Conservation (phyloP, 2,113 vertebrate genomes). For the Hypocryptadius cinnamomeus region DNA sequence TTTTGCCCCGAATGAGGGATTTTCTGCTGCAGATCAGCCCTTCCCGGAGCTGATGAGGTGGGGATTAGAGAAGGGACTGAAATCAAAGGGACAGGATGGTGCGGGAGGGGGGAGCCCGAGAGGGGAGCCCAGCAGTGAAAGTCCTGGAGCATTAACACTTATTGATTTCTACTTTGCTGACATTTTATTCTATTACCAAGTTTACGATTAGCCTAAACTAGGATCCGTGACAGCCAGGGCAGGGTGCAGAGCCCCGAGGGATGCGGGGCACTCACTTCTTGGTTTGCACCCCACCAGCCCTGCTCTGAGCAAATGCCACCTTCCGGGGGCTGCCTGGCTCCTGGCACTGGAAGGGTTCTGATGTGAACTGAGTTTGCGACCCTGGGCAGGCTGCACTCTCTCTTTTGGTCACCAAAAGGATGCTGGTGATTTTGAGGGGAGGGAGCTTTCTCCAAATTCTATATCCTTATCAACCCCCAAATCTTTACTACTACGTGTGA, state of each 20-base stretch:
- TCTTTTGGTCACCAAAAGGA: not conserved
- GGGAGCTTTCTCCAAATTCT: not conserved
- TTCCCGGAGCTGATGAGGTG: constrained; percentile 78
- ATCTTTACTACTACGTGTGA: not conserved
- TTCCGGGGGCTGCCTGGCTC: not conserved
- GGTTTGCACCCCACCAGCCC: not conserved
- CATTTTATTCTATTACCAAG: constrained; percentile 70
- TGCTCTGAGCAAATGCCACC: not conserved
- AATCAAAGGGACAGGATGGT: constrained; percentile 62
- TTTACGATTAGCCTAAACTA: constrained; percentile 61
- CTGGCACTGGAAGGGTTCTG: not conserved
- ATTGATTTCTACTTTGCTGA: constrained; percentile 67
- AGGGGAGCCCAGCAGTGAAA: constrained; percentile 61
- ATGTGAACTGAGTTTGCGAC: rapidly evolving
- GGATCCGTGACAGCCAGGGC: not conserved
- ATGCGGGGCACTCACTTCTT: not conserved
- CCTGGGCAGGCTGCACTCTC: not conserved
- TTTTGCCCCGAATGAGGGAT: constrained; percentile 80
- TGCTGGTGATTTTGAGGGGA: not conserved
- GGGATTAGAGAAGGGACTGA: constrained; percentile 73
- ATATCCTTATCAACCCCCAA: not conserved
- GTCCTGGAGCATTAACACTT: constrained; percentile 58
- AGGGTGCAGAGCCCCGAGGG: not conserved
- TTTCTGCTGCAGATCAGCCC: constrained; percentile 78
- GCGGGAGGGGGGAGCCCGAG: not conserved